Base-by-base conservation (phyloP, 2,797 vertebrate genomes). In the Vespertilio murinus region DNA sequence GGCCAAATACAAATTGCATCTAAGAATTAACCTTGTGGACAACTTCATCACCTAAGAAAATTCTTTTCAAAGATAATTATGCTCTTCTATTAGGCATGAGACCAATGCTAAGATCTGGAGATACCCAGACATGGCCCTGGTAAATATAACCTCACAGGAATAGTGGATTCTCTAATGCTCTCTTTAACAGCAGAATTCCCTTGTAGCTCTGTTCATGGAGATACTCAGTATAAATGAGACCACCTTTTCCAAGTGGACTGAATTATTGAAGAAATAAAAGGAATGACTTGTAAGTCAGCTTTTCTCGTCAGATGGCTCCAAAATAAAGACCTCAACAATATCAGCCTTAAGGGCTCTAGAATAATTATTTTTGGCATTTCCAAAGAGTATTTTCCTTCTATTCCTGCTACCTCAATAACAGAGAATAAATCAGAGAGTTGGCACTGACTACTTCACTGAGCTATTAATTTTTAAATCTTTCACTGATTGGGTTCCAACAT, bases 251-350 rank as follows among this genome's bases (percentile, higher is more conserved):
- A 82, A 77, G 33, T 11, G 30, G 75, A 56, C 59, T 80, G 79
- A 82, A 23, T 77, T 80, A 79, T 25, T 64, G 45, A 92, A 73
- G 71, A 91, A 91, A 89, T 84, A 18, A 96, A 93, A 78, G 45
- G 56, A 84, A 42, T 59, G 88, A 42, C 54, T 88, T 70, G 81
- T 11, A 42, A 70, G 59, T 3, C 25, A 91, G 61, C 18, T 78
- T 91, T 83, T 86, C 85, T 90, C 14, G 49, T 90, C 25, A 78
- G 49, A 85, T 74, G 54, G 42, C 17, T 87, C 47, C 22, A 70
- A 38, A 91, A 61, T 40, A 79, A 91, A 90, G 65, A 52, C 33
- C 11, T 91, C 85, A 88, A 73, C 33, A 83, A 23, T 65, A 74
- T 73, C 73, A 85, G 49, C 35, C 33, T n/a, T 81, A 92, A 94